Evolutionary conservation across 2,888 invertebrate genomes (phyloP), one percentile per base, ranked within the genome.

Genomic region (Dicranocentrus wangi): DNA sequence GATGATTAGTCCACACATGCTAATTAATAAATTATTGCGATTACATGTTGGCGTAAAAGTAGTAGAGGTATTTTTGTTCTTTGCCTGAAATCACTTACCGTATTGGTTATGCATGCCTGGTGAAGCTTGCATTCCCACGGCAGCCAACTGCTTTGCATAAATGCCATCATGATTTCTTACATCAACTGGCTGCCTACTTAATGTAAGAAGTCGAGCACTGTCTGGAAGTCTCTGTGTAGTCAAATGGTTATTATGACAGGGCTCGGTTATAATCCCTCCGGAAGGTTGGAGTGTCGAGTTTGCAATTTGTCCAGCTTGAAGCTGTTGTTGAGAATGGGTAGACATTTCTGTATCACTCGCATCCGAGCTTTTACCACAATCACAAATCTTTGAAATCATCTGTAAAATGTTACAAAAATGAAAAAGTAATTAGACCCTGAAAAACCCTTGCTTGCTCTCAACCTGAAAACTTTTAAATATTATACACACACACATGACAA

Each of bases 331-430:
- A 21, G 87, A 87, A 71, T 87, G 87, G 32, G 87, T 87, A 1
- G 87, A 87, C 87, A 87, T 87, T 72, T 85, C 87, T n/a, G 87
- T 86, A 71, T 87, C 86, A 83, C 86, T 85, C 69, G 83, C 81
- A 60, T 83, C 85, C 28, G 85, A 85, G 79, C 85, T 84, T 81
- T 86, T 87, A 42, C 85, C 85, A 82, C 87, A 87, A 86, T 85
- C 86, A 86, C 87, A 87, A 68, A 87, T 55, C 83, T 86, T 87
- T 78, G 85, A 82, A 82, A 86, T 82, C 81, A 87, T 85, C 87
- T 87, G 51, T n/a, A 76, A 75, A 43, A 28, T 61, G 43, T 60
- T 21, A 1, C 23, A 51, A 21, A 10, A 65, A 51, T 23, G 43
- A 61, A 63, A 13, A 47, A n/a, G 47, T n/a, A 5, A 47, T 47